Evolutionary conservation across 2,113 vertebrate species (phyloP).

Genomic region (Spheniscus mendiculus): DNA sequence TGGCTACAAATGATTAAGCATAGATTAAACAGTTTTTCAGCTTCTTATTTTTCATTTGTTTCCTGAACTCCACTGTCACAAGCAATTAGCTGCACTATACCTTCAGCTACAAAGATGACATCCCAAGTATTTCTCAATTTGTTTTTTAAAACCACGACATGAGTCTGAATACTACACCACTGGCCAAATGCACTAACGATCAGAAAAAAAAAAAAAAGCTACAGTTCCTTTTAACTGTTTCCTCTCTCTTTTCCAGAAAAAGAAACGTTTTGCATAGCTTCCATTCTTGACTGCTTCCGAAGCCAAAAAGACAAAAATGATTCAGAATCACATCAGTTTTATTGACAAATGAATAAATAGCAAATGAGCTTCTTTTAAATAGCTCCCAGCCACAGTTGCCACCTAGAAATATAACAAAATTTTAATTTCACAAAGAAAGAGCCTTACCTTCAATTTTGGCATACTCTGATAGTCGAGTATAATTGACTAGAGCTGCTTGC

Average conservation of each 20-base stretch:
- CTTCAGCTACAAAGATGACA: slow-evolving; percentile 58
- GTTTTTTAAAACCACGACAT: slow-evolving; percentile 3
- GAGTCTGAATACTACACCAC: slow-evolving; percentile 24
- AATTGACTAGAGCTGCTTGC: slow-evolving; percentile 96
- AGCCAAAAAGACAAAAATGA: not conserved
- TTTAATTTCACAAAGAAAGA: slow-evolving; percentile 59
- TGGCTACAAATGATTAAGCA: slow-evolving; percentile 48
- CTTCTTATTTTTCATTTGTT: slow-evolving; percentile 47
- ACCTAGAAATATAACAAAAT: slow-evolving; percentile 46
- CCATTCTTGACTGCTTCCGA: slow-evolving; percentile 9
- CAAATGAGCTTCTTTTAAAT: slow-evolving; percentile 46
- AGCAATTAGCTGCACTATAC: slow-evolving; percentile 43
- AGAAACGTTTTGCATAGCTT: not conserved
- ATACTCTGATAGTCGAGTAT: slow-evolving; percentile 96
- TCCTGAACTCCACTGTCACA: slow-evolving; percentile 21
- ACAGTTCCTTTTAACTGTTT: slow-evolving; percentile 23
- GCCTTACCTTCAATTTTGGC: slow-evolving; percentile 98
- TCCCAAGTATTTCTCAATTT: slow-evolving; percentile 42
- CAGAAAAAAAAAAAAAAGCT: not conserved
- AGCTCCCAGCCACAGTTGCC: slow-evolving; percentile 54
- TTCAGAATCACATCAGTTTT: slow-evolving; percentile 43
- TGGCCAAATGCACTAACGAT: slow-evolving; percentile 38
- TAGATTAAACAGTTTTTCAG: slow-evolving; percentile 39
- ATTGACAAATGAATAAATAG: slow-evolving; percentile 32
- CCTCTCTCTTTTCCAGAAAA: slow-evolving; percentile 17